Evolutionary conservation across 2,797 vertebrate genomes (phyloP), one percentile per base, ranked within the genome.

Genomic region (Ptychobarbus kaznakovi): DNA sequence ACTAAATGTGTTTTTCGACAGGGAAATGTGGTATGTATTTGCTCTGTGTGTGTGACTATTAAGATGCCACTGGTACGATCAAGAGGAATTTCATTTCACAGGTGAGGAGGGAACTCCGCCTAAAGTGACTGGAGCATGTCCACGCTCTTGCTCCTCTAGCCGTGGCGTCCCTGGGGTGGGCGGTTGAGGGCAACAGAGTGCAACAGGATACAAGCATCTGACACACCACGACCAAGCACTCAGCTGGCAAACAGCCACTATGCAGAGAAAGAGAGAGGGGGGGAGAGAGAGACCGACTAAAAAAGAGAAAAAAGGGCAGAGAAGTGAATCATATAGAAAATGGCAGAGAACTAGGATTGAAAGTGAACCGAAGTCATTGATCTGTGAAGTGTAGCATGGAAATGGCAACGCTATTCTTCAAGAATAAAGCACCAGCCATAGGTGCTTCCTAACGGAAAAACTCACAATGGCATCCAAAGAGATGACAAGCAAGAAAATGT

Each of bases 171-270:
- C 63, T 56, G 38, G 51, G 83, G 83, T 46, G 65, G 75, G 65
- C 75, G 9, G 63, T 79, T 78, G 56, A 79, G 76, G 77, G 53
- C 68, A 80, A 63, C 77, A 72, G 83, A 85, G 77, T 72, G 83
- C 83, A 85, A 80, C 83, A 72, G 68, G 77, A 85, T 42, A 80
- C 83, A 85, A 80, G 76, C 22, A 69, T 80, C 77, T 73, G 40
- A 85, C 77, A 85, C 28, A 84, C 35, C 40, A 61, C 13, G 12
- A 58, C 51, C 1, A 15, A 73, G 76, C 83, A 80, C 77, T 80
- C 76, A 56, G 83, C 51, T 84, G 83, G 75, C 83, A 84, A 53
- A 35, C 25, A 35, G 75, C 82, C 74, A 78, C 75, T n/a, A 73
- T 87, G 82, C 82, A 79, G 65, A 61, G 51, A 84, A 56, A 35